Evolutionary conservation across 2,797 vertebrate species (phyloP), one percentile per base, ranked within the genome.

Genomic region (Anas bahamensis): DNA sequence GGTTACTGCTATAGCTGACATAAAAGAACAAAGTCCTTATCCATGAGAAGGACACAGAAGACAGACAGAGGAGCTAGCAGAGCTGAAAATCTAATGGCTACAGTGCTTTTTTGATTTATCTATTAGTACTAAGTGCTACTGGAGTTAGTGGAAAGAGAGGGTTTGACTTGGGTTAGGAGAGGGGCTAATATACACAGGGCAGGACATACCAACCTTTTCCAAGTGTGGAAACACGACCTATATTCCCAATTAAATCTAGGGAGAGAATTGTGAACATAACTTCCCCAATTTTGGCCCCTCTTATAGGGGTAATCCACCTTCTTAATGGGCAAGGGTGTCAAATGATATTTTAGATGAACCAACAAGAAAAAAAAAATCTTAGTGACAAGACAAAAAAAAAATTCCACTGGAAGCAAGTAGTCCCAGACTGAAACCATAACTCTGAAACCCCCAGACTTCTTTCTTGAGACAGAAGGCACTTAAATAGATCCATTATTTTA

Each of bases 131-230:
- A 98, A 98, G 97, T 97, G 98, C 97, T 98, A 98, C 96, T 98
- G 97, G 96, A 98, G 99, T 99, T 99, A 99, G 99, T 99, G 98
- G 98, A 98, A 98, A 98, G 98, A 97, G 97, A 98, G 97, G 98
- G 98, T 98, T 98, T 98, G 98, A 99, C 98, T 99, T 98, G 98
- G 98, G 99, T 99, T 99, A 99, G 98, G 98, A 99, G 98, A 99
- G 98, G 98, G 98, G 98, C 99, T 99, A 99, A 99, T 98, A 99
- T 99, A 99, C 98, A 99, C 99, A 99, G 98, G 99, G 99, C 99
- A 99, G 99, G 98, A 98, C 99, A 99, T 99, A 99, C 99, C 99
- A 99, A 99, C 99, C 99, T 99, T 99, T 99, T 99, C 98, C 99
- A 99, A 99, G 98, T 99, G 99, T 99, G 98, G 99, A 99, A 99